A percentile compares a stretch with the other conserved stretches of the same genome.
Conservation (phyloP, 2,113 vertebrate genomes). For the Narcine bancroftii region DNA sequence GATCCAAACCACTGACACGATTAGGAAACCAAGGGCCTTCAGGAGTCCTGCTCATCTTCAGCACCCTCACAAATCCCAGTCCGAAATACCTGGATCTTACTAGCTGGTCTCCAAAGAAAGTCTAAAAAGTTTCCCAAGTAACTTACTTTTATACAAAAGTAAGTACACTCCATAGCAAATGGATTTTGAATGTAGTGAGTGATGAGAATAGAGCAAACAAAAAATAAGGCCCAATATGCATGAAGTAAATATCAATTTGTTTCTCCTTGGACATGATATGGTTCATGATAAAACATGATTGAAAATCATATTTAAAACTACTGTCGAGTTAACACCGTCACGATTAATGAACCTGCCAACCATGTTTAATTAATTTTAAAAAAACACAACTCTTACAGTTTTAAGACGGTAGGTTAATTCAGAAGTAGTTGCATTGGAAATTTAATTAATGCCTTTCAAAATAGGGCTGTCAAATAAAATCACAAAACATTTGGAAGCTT, state of each 20-base stretch:
- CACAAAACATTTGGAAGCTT: conserved; percentile 29
- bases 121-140: background rate
- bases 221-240: background rate
- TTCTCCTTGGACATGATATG: background rate
- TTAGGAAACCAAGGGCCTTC: too few relatives aligned
- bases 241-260: background rate
- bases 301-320: conserved; percentile 32
- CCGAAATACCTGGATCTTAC: too few relatives aligned
- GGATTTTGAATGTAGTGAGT: background rate
- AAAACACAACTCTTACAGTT: background rate
- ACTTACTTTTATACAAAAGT: background rate
- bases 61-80: too few relatives aligned
- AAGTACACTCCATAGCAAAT: background rate
- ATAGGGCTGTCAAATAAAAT: conserved; percentile 29
- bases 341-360: conserved; percentile 35
- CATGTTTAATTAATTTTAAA: conserved; percentile 31
- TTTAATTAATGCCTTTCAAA: conserved; percentile 37
- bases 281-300: background rate
- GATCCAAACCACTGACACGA: too few relatives aligned
- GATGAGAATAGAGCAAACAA: background rate
- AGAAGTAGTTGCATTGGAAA: conserved; percentile 30
- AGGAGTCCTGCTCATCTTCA: too few relatives aligned
- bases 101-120: too few relatives aligned
- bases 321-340: conserved; percentile 21
- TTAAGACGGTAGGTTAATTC: conserved; percentile 30